phyloP scores from a whole-genome alignment of 1,140 invertebrate genomes.

The Bursaphelenchus mucronatus region DNA sequence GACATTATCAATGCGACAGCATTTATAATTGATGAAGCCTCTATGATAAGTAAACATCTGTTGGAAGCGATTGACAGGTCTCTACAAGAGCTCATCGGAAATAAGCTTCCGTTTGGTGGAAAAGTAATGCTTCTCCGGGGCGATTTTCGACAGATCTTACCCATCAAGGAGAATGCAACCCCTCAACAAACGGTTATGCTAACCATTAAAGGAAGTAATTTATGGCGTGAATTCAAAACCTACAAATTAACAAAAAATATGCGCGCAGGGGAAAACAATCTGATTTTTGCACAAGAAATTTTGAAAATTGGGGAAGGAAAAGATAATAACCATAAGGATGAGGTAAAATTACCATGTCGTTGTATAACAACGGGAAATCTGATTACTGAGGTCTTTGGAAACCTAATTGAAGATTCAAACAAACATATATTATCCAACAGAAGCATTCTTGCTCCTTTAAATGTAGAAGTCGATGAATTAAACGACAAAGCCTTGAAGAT shows the following conservation, averaged over 20 bases:
- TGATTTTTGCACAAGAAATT: conserved; percentile 56
- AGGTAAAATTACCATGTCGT: not conserved
- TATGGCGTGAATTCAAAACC: not conserved
- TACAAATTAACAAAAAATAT: conserved; percentile 19
- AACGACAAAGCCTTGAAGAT: too few relatives aligned
- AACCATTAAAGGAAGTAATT: not conserved
- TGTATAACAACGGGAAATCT: not conserved
- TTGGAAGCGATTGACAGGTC: conserved; percentile 21
- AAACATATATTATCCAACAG: too few relatives aligned
- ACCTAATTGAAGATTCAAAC: too few relatives aligned
- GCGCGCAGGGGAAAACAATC: conserved; percentile 6
- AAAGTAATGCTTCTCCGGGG: conserved; percentile 28
- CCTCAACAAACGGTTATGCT: conserved; percentile 2
- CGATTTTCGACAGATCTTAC: conserved; percentile 31
- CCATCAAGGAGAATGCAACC: conserved; percentile 18
- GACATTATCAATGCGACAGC: conserved; percentile 24
- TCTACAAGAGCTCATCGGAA: conserved; percentile 15
- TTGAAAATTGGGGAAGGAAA: not conserved
- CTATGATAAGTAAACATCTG: conserved; percentile 28
- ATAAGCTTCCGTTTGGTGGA: conserved; percentile 27
- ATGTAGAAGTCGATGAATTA: too few relatives aligned
- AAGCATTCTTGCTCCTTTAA: too few relatives aligned
- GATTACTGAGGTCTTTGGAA: too few relatives aligned
- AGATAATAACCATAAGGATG: not conserved
- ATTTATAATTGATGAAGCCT: conserved; percentile 39